A percentile compares a stretch with the other conserved stretches of the same genome.
phyloP scores from a whole-genome alignment of 2,113 vertebrate species.

The Colaptes auratus region DNA sequence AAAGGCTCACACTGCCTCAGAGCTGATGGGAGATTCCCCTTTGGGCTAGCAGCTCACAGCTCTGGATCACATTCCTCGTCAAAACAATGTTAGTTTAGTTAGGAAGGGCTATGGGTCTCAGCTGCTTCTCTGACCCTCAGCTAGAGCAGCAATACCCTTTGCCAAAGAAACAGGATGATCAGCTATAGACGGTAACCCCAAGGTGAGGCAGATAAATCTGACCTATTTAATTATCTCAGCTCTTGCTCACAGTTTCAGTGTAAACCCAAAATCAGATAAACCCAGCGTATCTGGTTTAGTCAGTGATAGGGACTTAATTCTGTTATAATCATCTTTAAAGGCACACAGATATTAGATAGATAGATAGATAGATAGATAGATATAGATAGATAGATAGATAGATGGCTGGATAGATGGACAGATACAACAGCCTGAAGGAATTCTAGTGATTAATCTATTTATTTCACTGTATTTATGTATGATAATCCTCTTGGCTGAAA shows the following conservation, averaged over 20 bases:
- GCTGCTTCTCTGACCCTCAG: neutral
- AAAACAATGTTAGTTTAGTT: neutral
- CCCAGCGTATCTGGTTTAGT: neutral
- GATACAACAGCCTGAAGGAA: neutral
- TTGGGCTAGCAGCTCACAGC: neutral
- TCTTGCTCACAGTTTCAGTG: slow-evolving; percentile 54
- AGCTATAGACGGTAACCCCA: neutral
- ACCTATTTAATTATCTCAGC: neutral
- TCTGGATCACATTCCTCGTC: neutral
- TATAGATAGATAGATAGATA: neutral
- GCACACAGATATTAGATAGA: neutral
- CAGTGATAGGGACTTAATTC: neutral
- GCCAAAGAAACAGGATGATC: neutral
- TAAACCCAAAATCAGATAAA: slow-evolving; percentile 46
- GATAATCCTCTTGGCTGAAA: slow-evolving; percentile 69
- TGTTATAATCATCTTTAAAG: slow-evolving; percentile 43
- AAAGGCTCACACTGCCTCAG: neutral
- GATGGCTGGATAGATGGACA: neutral
- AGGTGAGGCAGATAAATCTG: neutral
- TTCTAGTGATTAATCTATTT: slow-evolving; percentile 51
- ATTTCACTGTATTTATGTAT: slow-evolving; percentile 49
- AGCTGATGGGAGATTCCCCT: neutral
- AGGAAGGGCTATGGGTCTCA: neutral
- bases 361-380: neutral
- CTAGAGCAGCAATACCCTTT: neutral